Evolutionary conservation across 2,797 vertebrate genomes (phyloP).

Genomic region (Myotis pilosus): DNA sequence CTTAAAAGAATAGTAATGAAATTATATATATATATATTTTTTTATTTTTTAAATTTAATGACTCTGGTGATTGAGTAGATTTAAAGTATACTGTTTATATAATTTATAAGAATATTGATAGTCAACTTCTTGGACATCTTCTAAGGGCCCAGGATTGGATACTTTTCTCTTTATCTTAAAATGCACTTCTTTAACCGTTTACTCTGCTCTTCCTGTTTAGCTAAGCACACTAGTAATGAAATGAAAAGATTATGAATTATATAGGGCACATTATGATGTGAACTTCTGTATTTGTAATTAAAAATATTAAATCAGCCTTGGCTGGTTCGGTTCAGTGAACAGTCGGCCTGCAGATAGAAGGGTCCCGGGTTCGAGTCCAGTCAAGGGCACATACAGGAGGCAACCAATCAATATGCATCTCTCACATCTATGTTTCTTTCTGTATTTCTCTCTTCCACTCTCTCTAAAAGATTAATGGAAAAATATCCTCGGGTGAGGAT

Average conservation of each 20-base stretch:
- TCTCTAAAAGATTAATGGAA: too few relatives aligned
- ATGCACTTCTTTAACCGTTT: conserved; percentile 43
- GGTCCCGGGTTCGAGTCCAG: too few relatives aligned
- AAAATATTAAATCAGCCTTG: conserved; percentile 5
- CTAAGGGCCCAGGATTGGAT: neutral
- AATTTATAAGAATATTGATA: conserved; percentile 30
- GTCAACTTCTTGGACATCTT: conserved; percentile 30
- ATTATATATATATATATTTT: neutral
- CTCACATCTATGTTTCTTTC: neutral
- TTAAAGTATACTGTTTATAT: neutral
- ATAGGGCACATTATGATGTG: neutral
- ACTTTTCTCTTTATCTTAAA: conserved; percentile 39
- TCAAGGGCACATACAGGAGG: too few relatives aligned
- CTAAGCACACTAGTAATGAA: conserved; percentile 49
- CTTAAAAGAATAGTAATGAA: conserved; percentile 28
- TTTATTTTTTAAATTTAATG: neutral
- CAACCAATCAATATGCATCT: too few relatives aligned
- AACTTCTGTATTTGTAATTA: conserved; percentile 34
- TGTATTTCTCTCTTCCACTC: too few relatives aligned
- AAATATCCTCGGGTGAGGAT: too few relatives aligned
- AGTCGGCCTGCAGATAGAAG: too few relatives aligned
- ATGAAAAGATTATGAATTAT: conserved; percentile 12
- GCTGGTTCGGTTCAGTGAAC: too few relatives aligned
- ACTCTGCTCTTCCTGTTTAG: conserved; percentile 51
- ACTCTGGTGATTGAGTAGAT: neutral